Evolutionary conservation across 2,113 vertebrate species (phyloP).

Genomic region (Anguilla japonica): DNA sequence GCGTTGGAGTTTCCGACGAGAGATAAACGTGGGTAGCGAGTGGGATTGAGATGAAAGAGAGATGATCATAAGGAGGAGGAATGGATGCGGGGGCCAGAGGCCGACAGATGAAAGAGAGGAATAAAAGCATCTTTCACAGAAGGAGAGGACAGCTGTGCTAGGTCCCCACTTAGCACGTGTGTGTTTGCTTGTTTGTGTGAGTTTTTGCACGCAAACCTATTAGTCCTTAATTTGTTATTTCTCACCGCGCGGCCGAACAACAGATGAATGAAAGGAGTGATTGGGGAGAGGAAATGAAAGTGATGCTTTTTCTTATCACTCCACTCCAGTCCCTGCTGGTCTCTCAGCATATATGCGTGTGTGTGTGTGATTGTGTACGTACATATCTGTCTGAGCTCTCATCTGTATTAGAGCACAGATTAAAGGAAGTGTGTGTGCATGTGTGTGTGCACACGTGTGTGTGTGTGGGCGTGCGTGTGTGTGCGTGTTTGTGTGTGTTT

Average conservation of each 20-base stretch:
- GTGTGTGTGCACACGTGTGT: too few species aligned
- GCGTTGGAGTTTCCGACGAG: neutral
- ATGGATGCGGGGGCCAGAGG: neutral
- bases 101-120: neutral
- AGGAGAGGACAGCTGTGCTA: neutral
- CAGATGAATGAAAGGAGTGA: neutral
- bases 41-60: neutral
- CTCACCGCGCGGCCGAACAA: neutral
- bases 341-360: neutral
- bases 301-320: constrained; percentile 9
- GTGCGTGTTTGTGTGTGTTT: neutral
- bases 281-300: constrained; percentile 1
- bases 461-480: neutral
- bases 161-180: neutral
- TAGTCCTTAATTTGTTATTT: constrained; percentile 1
- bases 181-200: neutral
- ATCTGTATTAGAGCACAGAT: neutral
- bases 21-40: neutral
- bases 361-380: neutral
- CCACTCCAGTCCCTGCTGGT: neutral
- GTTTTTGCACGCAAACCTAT: neutral
- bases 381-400: constrained; percentile 1
- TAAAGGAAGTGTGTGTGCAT: neutral
- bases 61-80: neutral
- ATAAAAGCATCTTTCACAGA: neutral